These are phyloP conservation scores for Coleophora deauratella DNA, from an alignment of 2,888 invertebrate species.

Conservation along the genomic window DNA sequence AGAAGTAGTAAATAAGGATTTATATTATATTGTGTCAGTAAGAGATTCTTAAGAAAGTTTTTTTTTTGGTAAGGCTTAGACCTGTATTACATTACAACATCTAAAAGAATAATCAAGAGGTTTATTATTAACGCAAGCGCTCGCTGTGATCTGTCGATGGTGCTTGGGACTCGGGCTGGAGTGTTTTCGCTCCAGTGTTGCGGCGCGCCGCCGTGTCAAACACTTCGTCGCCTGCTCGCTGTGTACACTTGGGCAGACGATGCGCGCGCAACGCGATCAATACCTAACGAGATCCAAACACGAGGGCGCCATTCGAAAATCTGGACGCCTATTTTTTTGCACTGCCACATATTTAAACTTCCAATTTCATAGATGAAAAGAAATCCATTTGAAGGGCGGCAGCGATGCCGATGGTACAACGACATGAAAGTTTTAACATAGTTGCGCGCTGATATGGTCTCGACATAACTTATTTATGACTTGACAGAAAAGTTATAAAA, in stretches of 20 bases:
- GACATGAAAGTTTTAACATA: conserved; percentile 18
- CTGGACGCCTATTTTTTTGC: conserved; percentile 54
- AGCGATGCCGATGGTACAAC: conserved; percentile 3
- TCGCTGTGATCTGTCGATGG: conserved; percentile 33
- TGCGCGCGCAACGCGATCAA: conserved; percentile 72
- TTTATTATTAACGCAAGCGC: conserved; percentile 28
- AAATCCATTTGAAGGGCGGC: conserved; percentile 28
- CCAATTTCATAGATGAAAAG: conserved; percentile 25
- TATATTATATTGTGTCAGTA: no score
- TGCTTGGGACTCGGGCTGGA: conserved; percentile 47
- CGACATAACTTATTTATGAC: conserved; percentile 25
- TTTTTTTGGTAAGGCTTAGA: background rate
- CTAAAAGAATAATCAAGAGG: conserved; percentile 14
- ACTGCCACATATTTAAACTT: conserved; percentile 38
- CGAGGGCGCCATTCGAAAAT: conserved; percentile 51
- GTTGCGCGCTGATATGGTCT: conserved; percentile 9
- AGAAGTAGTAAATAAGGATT: conserved; percentile 4
- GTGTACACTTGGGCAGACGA: conserved; percentile 59
- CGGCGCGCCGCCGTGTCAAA: conserved; percentile 43
- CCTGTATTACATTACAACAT: background rate
- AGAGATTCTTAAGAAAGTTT: background rate
- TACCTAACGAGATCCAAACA: conserved; percentile 60
- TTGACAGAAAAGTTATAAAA: conserved; percentile 27
- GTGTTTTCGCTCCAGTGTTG: conserved; percentile 55
- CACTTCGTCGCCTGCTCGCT: conserved; percentile 48